These are phyloP conservation scores for Drosophila pseudoobscura DNA, from an alignment of 1,140 invertebrate genomes.

Conservation along the genomic window DNA sequence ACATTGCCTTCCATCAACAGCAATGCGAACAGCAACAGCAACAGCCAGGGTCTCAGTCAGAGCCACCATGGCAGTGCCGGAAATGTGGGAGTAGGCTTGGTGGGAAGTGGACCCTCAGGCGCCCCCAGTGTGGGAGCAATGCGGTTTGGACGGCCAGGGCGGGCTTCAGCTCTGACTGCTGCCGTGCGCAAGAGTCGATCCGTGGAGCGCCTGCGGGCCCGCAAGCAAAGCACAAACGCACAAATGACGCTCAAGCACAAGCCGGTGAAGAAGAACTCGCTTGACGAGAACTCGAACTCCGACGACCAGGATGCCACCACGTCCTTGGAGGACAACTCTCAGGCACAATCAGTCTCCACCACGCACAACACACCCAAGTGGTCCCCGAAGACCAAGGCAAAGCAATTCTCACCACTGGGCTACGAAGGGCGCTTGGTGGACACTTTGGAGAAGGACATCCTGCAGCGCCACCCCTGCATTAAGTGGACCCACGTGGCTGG, in stretches of 20 bases:
- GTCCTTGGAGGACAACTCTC: constrained; percentile 80
- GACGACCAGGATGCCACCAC: constrained; percentile 82
- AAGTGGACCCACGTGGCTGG: constrained; percentile 99
- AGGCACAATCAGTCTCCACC: constrained; percentile 61
- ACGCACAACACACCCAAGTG: constrained; percentile 70
- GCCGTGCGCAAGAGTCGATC: constrained; percentile 84
- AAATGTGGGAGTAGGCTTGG: constrained; percentile 55
- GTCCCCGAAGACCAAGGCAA: constrained; percentile 84
- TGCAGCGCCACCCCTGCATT: constrained; percentile 98
- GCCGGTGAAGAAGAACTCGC: constrained; percentile 73
- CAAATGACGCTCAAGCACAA: constrained; percentile 72
- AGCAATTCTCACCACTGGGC: constrained; percentile 89
- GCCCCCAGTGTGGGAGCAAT: constrained; percentile 39
- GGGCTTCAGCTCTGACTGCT: constrained; percentile 61
- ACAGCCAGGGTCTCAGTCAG: constrained; percentile 43
- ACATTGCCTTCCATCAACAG: constrained; percentile 86
- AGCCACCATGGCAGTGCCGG: constrained; percentile 74
- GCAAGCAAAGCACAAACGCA: constrained; percentile 72
- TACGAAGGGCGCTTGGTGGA: constrained; percentile 92
- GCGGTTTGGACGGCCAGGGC: constrained; percentile 58
- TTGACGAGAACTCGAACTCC: constrained; percentile 81
- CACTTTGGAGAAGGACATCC: constrained; percentile 95
- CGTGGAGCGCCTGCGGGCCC: constrained; percentile 84
- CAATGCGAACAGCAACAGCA: constrained; percentile 51
- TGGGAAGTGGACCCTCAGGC: constrained; percentile 18